Evolutionary conservation across 2,797 vertebrate genomes (phyloP), one percentile per base, ranked within the genome.

Genomic region (Streptopelia turtur): DNA sequence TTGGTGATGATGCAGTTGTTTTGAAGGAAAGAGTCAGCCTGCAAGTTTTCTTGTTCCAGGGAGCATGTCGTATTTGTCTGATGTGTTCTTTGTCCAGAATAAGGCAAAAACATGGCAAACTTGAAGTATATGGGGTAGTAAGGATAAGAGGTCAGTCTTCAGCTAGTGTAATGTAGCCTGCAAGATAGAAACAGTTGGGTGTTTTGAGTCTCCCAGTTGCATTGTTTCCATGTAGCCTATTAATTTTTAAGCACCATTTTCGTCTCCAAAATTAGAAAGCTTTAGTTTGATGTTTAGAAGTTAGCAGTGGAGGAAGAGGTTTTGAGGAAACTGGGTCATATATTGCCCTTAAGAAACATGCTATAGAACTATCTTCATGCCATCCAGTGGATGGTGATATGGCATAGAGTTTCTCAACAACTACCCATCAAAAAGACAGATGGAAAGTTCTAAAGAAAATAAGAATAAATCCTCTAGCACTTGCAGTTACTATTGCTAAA

Each of bases 401-500:
- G 82, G 5, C 41, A 87, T 15, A 55, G 52, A 88, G 30, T 82
- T 95, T 69, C 94, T 76, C 68, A 95, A 65, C 37, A 78, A 69
- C 45, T 80, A 30, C 23, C 66, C 23, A 68, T 94, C 69, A 92
- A 78, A 94, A 95, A 89, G 45, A 57, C 7, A 95, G 30, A 75
- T 43, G 41, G 35, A 94, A 94, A 37, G 52, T 77, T 95, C 87
- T 89, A 92, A 84, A 75, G 60, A 93, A 93, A 95, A 94, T 80
- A 83, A 84, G 43, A 91, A 24, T 86, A 90, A 92, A 87, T 97
- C 81, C 82, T 91, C 31, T 93, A 97, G 59, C 74, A 87, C 75
- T 92, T 96, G 85, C 76, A 90, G 92, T 97, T 94, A 90, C 95
- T 90, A 69, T 87, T 98, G 91, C 82, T 96, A 97, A 97, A 97